phyloP scores from a whole-genome alignment of 2,113 vertebrate genomes.

The Glaucomys volans region DNA sequence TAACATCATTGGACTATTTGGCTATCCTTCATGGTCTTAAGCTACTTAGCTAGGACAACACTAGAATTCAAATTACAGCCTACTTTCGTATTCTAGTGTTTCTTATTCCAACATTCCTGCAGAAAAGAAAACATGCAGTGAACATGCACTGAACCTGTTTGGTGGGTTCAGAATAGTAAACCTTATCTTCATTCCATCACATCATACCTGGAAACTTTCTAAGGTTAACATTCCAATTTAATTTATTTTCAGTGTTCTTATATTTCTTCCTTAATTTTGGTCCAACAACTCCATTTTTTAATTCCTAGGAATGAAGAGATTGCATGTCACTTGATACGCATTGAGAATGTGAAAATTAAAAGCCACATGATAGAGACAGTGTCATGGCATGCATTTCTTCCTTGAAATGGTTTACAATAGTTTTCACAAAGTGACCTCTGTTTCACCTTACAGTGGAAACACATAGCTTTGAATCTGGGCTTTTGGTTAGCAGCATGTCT shows the following conservation, averaged over 20 bases:
- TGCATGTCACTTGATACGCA: background rate
- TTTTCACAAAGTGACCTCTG: constrained; percentile 2
- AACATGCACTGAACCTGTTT: background rate
- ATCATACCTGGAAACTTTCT: constrained; percentile 84
- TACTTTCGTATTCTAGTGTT: background rate
- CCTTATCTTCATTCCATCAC: background rate
- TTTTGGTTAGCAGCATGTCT: background rate
- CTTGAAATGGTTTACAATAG: background rate
- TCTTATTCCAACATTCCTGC: constrained; percentile 6
- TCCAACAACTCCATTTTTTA: constrained; percentile 66
- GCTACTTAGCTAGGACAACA: background rate
- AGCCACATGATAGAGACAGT: background rate
- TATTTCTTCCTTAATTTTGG: constrained; percentile 80
- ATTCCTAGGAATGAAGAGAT: constrained; percentile 82
- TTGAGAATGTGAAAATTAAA: constrained; percentile 20
- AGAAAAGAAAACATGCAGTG: background rate
- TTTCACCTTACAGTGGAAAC: background rate
- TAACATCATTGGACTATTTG: background rate
- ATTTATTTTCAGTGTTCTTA: constrained; percentile 79
- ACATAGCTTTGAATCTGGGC: background rate
- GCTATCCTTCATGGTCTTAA: background rate
- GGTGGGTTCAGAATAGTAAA: background rate
- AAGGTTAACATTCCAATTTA: constrained; percentile 78
- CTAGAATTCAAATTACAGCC: background rate
- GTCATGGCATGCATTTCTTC: background rate